Percentiles rank a stretch among this genome's conserved stretches.
These are phyloP conservation scores for Chauna torquata DNA, from an alignment of 2,113 vertebrate genomes.

Conservation along the genomic window DNA sequence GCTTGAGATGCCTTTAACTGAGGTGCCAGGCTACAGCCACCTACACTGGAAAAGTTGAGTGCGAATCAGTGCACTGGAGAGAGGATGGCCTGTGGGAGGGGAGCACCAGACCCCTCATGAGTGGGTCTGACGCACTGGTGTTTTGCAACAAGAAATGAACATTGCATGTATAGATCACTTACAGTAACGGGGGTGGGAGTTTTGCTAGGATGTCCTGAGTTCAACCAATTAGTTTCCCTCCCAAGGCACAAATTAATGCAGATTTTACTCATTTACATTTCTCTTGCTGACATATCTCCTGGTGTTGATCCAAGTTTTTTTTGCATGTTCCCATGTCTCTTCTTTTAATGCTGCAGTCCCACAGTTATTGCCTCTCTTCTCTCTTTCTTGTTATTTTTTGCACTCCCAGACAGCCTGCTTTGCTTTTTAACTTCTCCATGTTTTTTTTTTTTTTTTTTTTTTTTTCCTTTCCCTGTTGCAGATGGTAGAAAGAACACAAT, in stretches of 20 bases:
- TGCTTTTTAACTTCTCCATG: neutral
- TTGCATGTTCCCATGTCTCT: neutral
- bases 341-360: neutral
- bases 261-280: constrained; percentile 1
- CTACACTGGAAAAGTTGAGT: neutral
- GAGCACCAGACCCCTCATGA: neutral
- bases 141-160: neutral
- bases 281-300: neutral
- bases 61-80: neutral
- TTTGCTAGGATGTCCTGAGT: neutral
- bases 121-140: neutral
- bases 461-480: fast-evolving
- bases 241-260: constrained; percentile 4
- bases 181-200: neutral
- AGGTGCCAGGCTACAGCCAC: neutral
- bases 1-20: neutral
- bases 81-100: neutral
- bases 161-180: neutral
- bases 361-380: neutral
- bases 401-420: neutral
- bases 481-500: neutral
- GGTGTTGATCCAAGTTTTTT: neutral
- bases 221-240: neutral
- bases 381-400: neutral
- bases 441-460: too few relatives aligned